A percentile compares a stretch with the other conserved stretches of the same genome.
Evolutionary conservation across 2,113 vertebrate genomes (phyloP).

Genomic region (Holacanthus passer): DNA sequence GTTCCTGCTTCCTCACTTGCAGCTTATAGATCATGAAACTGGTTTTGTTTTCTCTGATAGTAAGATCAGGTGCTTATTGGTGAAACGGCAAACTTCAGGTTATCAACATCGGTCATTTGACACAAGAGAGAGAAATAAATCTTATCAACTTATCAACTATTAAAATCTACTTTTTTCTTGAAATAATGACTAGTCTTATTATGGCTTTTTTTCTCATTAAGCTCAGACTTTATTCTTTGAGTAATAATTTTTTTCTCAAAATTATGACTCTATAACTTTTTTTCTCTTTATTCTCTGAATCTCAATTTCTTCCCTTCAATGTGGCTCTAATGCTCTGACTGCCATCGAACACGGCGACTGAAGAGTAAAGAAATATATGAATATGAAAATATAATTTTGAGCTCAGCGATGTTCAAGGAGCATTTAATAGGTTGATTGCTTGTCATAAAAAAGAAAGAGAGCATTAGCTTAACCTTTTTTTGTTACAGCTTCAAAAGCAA

Average conservation of each 20-base stretch:
- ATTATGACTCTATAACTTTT: too few species aligned
- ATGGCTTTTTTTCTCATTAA: too few species aligned
- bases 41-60: conserved; percentile 17
- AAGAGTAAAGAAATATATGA: neutral
- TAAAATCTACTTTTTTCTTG: neutral
- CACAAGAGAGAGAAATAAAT: neutral
- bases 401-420: neutral
- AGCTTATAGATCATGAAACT: neutral
- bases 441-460: neutral
- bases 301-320: neutral
- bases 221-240: neutral
- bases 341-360: neutral
- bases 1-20: too few species aligned
- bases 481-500: conserved; percentile 2
- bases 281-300: neutral
- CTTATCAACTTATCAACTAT: too few species aligned
- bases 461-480: neutral
- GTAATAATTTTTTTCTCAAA: neutral
- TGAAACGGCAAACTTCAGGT: conserved; percentile 8
- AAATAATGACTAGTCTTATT: neutral
- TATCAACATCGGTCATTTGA: neutral
- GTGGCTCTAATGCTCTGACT: too few species aligned
- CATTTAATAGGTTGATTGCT: neutral
- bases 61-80: conserved; percentile 1
- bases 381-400: conserved; percentile 8